These are phyloP conservation scores for Zaprionus africanus DNA, from an alignment of 1,140 invertebrate genomes.

Conservation along the genomic window DNA sequence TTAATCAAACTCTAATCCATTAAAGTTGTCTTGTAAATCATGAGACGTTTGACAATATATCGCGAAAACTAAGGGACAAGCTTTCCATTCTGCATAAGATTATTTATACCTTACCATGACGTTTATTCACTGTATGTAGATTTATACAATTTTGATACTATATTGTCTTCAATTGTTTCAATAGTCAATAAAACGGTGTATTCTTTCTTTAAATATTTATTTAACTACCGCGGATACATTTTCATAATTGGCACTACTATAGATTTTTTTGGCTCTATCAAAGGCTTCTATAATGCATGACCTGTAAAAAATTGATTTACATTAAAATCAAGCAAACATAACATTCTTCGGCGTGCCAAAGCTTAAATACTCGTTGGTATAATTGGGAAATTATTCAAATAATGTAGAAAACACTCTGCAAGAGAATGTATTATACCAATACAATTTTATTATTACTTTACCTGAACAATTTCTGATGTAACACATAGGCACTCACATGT, in stretches of 20 bases:
- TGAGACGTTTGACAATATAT: neutral
- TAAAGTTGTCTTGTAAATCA: neutral
- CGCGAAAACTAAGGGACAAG: neutral
- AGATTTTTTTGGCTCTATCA: conserved; percentile 86
- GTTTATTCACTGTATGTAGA: neutral
- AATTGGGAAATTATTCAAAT: neutral
- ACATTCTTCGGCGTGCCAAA: neutral
- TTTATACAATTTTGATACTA: conserved; percentile 3
- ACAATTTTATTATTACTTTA: too few relatives aligned
- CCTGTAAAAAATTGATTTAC: conserved; percentile 82
- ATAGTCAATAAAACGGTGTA: conserved; percentile 4
- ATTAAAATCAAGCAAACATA: neutral
- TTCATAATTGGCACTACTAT: conserved; percentile 47
- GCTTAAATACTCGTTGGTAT: neutral
- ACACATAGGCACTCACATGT: conserved; percentile 95
- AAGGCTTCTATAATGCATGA: conserved; percentile 88
- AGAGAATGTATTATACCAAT: neutral
- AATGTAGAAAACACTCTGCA: neutral
- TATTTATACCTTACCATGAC: neutral
- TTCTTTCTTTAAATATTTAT: conserved; percentile 58
- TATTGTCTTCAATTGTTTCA: neutral
- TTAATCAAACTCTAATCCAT: neutral
- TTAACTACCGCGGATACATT: conserved; percentile 57
- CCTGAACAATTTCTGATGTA: conserved; percentile 95
- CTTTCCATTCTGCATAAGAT: neutral